Conservation (phyloP, 1,140 invertebrate species). For the Helicoverpa zea region DNA sequence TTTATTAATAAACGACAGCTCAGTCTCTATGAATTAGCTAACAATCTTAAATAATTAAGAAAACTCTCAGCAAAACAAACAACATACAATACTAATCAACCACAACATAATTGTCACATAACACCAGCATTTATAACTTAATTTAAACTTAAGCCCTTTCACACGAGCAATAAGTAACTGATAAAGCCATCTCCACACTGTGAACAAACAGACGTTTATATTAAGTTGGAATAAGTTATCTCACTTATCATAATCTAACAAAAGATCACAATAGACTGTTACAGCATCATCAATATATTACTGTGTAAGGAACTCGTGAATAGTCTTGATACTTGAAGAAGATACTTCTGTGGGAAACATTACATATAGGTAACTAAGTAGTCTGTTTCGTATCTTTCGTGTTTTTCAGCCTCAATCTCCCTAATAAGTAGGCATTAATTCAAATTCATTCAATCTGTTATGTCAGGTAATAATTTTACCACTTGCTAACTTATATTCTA, state of each 20-base stretch:
- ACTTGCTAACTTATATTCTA: too few species aligned
- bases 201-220: constrained; percentile 74
- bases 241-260: constrained; percentile 85
- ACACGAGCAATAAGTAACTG: neutral
- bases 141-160: constrained; percentile 24
- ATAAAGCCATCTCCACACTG: constrained; percentile 43
- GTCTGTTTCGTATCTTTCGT: too few species aligned
- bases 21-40: neutral
- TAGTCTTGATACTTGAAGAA: constrained; percentile 64
- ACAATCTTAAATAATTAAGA: neutral
- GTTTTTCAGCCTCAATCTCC: too few species aligned
- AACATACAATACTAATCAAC: neutral
- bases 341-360: too few species aligned
- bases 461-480: too few species aligned
- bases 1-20: too few species aligned
- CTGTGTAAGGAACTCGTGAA: constrained; percentile 40
- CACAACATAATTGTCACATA: neutral
- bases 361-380: too few species aligned
- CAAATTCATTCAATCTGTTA: too few species aligned
- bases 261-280: constrained; percentile 83
- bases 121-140: constrained; percentile 13
- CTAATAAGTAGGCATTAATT: too few species aligned
- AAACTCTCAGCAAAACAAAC: neutral
- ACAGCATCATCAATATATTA: constrained; percentile 84
- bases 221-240: constrained; percentile 84